These are phyloP conservation scores for Caranx melampygus DNA, from an alignment of 2,113 vertebrate species.

Conservation along the genomic window DNA sequence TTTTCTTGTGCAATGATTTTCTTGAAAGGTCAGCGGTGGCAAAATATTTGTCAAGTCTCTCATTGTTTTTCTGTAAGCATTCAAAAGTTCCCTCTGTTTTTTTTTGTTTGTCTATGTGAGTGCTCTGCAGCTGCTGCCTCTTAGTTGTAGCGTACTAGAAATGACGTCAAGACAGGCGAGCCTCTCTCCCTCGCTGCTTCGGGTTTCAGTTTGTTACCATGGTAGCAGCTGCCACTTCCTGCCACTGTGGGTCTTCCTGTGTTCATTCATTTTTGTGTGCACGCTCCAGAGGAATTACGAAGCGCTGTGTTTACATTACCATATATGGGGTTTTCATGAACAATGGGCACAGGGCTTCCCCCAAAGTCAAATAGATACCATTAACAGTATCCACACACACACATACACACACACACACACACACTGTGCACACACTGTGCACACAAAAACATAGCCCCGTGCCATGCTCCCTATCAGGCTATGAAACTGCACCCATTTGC, in stretches of 20 bases:
- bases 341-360: slow-evolving; percentile 79
- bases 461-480: slow-evolving; percentile 47
- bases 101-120: slow-evolving; percentile 44
- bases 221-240: slow-evolving; percentile 87
- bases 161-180: slow-evolving; percentile 84
- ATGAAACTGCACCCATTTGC: slow-evolving; percentile 58
- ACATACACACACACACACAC: slow-evolving; percentile 28
- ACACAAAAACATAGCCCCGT: slow-evolving; percentile 8
- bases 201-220: slow-evolving; percentile 86
- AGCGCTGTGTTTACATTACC: slow-evolving; percentile 82
- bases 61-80: slow-evolving; percentile 53
- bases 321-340: slow-evolving; percentile 81
- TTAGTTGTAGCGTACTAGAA: slow-evolving; percentile 77
- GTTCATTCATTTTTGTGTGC: slow-evolving; percentile 85
- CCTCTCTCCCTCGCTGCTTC: slow-evolving; percentile 73
- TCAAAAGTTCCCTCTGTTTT: slow-evolving; percentile 63
- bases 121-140: slow-evolving; percentile 76
- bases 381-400: slow-evolving; percentile 48
- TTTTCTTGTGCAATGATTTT: slow-evolving; percentile 58
- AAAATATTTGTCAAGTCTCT: slow-evolving; percentile 44
- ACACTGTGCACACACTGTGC: not conserved
- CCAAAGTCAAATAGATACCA: slow-evolving; percentile 69
- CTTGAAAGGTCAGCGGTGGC: slow-evolving; percentile 51
- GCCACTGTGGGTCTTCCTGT: slow-evolving; percentile 85
- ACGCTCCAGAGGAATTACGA: slow-evolving; percentile 70